These are phyloP conservation scores for Zeuzera pyrina DNA, from an alignment of 2,888 invertebrate genomes.

Conservation along the genomic window DNA sequence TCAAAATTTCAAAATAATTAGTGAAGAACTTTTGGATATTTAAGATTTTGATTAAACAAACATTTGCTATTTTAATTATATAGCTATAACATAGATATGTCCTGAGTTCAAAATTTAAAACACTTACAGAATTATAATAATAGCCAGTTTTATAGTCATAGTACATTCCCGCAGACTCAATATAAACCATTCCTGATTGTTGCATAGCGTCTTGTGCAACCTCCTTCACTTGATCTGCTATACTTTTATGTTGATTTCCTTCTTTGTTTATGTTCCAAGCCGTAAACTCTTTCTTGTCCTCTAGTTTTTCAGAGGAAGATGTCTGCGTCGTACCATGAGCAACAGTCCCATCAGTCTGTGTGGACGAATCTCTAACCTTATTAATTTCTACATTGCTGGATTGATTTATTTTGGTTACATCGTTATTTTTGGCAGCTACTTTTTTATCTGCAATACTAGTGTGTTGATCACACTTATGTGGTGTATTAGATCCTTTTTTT, in stretches of 20 bases:
- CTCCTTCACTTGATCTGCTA: constrained; percentile 84
- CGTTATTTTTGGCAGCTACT: constrained; percentile 26
- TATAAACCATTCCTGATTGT: constrained; percentile 87
- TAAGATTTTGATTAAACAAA: no score
- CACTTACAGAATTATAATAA: constrained; percentile 89
- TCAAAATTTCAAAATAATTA: no score
- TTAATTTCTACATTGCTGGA: not conserved
- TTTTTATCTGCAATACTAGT: not conserved
- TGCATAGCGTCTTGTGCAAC: constrained; percentile 82
- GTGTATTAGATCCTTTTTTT: constrained; percentile 4
- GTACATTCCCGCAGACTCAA: constrained; percentile 89
- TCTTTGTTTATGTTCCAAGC: constrained; percentile 34
- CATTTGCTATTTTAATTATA: no score
- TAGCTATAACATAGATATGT: no score
- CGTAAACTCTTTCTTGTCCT: constrained; percentile 11
- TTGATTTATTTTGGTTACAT: constrained; percentile 3
- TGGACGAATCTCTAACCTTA: not conserved
- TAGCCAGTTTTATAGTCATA: constrained; percentile 92
- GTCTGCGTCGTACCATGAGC: constrained; percentile 1
- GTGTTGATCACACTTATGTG: constrained; percentile 4
- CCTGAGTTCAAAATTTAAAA: constrained; percentile 2
- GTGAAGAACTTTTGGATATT: no score
- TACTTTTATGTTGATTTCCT: constrained; percentile 48
- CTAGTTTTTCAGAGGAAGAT: constrained; percentile 6
- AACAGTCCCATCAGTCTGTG: constrained; percentile 1